Evolutionary conservation across 2,888 invertebrate genomes (phyloP), one percentile per base, ranked within the genome.

Genomic region (Amiota communis): DNA sequence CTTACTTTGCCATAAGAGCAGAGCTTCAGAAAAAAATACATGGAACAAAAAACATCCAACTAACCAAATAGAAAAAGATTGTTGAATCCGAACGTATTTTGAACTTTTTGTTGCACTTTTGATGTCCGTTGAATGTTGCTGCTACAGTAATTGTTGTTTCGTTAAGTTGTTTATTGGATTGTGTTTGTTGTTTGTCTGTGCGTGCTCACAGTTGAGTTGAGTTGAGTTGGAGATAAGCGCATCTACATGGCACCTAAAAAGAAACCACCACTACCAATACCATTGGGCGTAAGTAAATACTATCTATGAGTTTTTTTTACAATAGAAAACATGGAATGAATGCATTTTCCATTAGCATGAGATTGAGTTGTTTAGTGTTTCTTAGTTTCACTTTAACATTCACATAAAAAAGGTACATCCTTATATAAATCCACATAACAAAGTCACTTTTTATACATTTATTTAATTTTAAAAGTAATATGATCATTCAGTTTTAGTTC

Each of bases 251-350:
- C 79, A 68, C 83, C 82, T 74, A 83, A 78, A 74, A 84, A 77
- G 80, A 83, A 68, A 71, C 72, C 75, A 75, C 61, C 78, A 70
- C 75, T 76, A 75, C 64, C 78, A 70, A 74, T 76, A 75, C 64
- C 78, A 70, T 75, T 74, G 78, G 83, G 81, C 77, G 83, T 83
- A 84, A 83, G 83, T 83, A 83, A 53, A 53, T 53, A 53, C 1
- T 15, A 53, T 36, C 36, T 36, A 36, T 36, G 36, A 36, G 36
- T 36, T 36, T 36, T 36, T n/a, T 36, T 6, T 36, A 36, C 8
- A 36, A 2, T 3, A 23, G 2, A 23, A 23, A 23, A 1, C 23
- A 23, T 23, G 2, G 3, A 3, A 23, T 23, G 23, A 3, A 23
- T 3, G 23, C 23, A 23, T 23, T 36, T 6, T 36, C 36, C 36